phyloP scores from a whole-genome alignment of 2,797 vertebrate species.

The Sphaeramia orbicularis region DNA sequence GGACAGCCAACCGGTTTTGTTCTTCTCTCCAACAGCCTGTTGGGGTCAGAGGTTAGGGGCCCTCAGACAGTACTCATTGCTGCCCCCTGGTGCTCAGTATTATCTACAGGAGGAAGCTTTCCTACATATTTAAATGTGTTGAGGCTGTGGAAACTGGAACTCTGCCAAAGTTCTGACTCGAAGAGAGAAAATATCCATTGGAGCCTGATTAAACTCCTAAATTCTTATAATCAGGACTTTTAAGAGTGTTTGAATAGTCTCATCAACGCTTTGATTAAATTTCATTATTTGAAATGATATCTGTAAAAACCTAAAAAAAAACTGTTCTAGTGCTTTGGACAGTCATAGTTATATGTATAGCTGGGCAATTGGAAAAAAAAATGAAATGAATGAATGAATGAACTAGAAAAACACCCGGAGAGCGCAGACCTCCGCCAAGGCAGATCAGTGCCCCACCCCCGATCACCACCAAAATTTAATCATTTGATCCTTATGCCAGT shows the following conservation, averaged over 20 bases:
- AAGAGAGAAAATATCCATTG: conserved; percentile 40
- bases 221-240: conserved; percentile 39
- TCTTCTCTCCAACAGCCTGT: conserved; percentile 56
- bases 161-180: conserved; percentile 41
- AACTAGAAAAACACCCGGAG: too few relatives aligned
- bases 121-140: conserved; percentile 5
- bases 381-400: too few relatives aligned
- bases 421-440: too few relatives aligned
- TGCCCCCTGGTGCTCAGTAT: conserved; percentile 72
- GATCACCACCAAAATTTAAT: too few relatives aligned
- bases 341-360: too few relatives aligned
- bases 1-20: conserved; percentile 61
- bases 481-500: too few relatives aligned
- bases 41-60: conserved; percentile 73
- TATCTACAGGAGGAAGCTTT: conserved; percentile 12
- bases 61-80: conserved; percentile 58
- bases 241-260: conserved; percentile 31
- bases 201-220: conserved; percentile 36
- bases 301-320: conserved; percentile 35
- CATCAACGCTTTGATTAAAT: conserved; percentile 29
- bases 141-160: conserved; percentile 38
- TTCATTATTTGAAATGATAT: conserved; percentile 15
- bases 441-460: too few relatives aligned
- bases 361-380: too few relatives aligned
- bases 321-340: too few relatives aligned